Conservation (phyloP, 2,797 vertebrate species). For the Allobates femoralis region DNA sequence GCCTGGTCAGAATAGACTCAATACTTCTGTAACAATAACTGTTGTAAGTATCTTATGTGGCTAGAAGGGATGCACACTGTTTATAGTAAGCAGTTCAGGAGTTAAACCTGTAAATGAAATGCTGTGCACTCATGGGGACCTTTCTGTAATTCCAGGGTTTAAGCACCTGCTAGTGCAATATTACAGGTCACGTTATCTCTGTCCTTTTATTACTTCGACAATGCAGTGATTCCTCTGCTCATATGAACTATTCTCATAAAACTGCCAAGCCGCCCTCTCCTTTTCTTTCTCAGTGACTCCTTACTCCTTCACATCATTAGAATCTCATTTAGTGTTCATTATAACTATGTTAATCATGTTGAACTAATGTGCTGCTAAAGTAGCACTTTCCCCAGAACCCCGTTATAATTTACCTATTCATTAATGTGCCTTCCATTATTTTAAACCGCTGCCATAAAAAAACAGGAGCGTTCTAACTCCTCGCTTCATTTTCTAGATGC, state of each 20-base stretch:
- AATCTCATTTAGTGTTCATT: conserved; percentile 60
- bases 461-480: conserved; percentile 15
- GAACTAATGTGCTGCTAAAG: conserved; percentile 60
- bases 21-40: no score
- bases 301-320: conserved; percentile 59
- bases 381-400: conserved; percentile 49
- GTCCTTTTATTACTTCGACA: conserved; percentile 44
- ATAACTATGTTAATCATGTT: conserved; percentile 58
- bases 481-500: conserved; percentile 31
- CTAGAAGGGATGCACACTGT: background rate
- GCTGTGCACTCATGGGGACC: background rate
- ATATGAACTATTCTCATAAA: conserved; percentile 46
- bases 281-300: conserved; percentile 51
- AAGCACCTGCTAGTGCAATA: background rate
- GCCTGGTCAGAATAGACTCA: no score
- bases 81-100: background rate
- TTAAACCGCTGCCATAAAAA: conserved; percentile 59
- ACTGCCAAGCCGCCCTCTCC: conserved; percentile 46
- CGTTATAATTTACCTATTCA: conserved; percentile 55
- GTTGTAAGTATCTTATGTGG: no score
- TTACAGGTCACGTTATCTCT: conserved; percentile 17
- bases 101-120: conserved; percentile 30
- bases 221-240: conserved; percentile 10
- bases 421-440: conserved; percentile 56
- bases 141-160: conserved; percentile 10